Conservation (phyloP, 2,113 vertebrate species). For the Electrona antarctica region DNA sequence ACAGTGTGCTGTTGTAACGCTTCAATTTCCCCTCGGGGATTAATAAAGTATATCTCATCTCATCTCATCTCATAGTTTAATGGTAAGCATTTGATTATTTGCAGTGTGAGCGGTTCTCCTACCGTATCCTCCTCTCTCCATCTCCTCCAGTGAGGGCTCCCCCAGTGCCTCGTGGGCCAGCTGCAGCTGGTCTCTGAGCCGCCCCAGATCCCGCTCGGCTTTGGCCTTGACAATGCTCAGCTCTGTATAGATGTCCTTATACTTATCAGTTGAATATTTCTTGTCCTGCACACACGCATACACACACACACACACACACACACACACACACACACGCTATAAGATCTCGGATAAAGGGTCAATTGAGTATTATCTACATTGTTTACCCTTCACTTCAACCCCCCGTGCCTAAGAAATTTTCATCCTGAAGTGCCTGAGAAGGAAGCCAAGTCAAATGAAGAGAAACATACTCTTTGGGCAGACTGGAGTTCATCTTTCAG, state of each 20-base stretch:
- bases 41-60: no score
- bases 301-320: constrained; percentile 10
- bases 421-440: background rate
- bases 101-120: background rate
- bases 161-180: constrained; percentile 82
- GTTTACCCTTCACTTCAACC: no score
- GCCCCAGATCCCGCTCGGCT: constrained; percentile 79
- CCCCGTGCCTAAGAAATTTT: background rate
- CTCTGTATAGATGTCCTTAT: constrained; percentile 87
- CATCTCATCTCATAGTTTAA: no score
- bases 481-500: constrained; percentile 84
- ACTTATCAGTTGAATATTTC: constrained; percentile 85
- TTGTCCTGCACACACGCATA: constrained; percentile 74
- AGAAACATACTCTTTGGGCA: constrained; percentile 77
- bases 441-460: background rate
- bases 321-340: constrained; percentile 15
- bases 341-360: constrained; percentile 11
- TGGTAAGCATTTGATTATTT: background rate
- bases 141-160: constrained; percentile 75
- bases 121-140: constrained; percentile 81
- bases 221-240: constrained; percentile 85
- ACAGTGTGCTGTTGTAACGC: no score
- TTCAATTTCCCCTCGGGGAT: no score
- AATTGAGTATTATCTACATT: background rate
- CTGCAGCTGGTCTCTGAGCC: constrained; percentile 82